Percentiles rank a stretch among this genome's conserved stretches.
Conservation (phyloP, 1,140 invertebrate genomes). For the Drosophila ambigua region DNA sequence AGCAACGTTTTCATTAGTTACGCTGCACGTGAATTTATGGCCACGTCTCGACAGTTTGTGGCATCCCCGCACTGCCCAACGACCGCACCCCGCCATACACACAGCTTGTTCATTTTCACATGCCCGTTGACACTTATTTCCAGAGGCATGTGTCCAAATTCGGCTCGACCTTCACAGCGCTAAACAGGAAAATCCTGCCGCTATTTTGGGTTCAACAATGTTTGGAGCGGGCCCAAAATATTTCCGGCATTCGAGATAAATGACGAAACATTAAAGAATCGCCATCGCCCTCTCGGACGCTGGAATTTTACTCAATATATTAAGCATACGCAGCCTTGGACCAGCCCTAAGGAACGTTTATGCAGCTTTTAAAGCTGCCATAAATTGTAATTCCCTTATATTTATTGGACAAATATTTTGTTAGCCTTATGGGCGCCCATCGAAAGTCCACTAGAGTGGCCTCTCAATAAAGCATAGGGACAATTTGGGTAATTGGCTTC, state of each 20-base stretch:
- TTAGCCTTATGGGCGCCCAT: slow-evolving; percentile 10
- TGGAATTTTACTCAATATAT: slow-evolving; percentile 7
- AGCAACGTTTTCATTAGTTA: slow-evolving; percentile 50
- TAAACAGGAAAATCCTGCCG: slow-evolving; percentile 11
- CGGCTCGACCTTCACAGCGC: slow-evolving; percentile 21
- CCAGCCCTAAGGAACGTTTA: neutral
- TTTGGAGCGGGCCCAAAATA: slow-evolving; percentile 20
- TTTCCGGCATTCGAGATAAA: slow-evolving; percentile 7
- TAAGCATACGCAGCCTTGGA: neutral
- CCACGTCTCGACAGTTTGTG: slow-evolving; percentile 52
- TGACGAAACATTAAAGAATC: slow-evolving; percentile 6
- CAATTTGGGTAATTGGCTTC: slow-evolving; percentile 52
- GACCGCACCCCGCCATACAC: slow-evolving; percentile 3
- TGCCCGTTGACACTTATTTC: slow-evolving; percentile 54
- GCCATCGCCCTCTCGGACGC: neutral
- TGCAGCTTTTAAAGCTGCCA: slow-evolving; percentile 11
- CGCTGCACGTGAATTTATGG: slow-evolving; percentile 46
- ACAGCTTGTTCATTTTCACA: slow-evolving; percentile 34
- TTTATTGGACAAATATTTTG: slow-evolving; percentile 15
- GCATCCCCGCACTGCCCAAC: slow-evolving; percentile 16
- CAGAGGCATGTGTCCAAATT: slow-evolving; percentile 29
- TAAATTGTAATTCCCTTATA: slow-evolving; percentile 3
- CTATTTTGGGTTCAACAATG: slow-evolving; percentile 49
- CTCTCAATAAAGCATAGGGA: slow-evolving; percentile 32
- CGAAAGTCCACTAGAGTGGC: slow-evolving; percentile 41